Base-by-base conservation (phyloP, 2,797 vertebrate genomes). In the Champsocephalus esox region DNA sequence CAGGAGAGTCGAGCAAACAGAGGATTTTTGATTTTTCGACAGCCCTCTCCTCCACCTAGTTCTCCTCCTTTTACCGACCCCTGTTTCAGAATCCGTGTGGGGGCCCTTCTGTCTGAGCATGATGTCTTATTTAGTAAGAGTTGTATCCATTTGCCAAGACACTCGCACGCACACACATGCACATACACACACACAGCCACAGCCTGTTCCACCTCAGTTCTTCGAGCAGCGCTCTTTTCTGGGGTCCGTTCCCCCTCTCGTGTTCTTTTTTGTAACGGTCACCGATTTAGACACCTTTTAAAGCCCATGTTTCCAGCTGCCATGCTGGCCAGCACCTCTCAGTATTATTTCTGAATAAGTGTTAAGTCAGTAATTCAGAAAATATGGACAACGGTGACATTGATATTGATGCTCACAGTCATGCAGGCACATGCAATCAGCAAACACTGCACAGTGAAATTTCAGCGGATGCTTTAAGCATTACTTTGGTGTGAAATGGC, bases 41-140 rank as follows among this genome's bases (percentile, higher is more conserved):
- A 77, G 48, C 79, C 86, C 56, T 87, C 72, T 81, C 86, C 82
- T 78, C 79, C 85, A 65, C 77, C 75, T 84, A 83, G 46, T 78
- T 80, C 83, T 84, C 85, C 83, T 86, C 76, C 84, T 82, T 81
- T 63, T 75, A 70, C 77, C 64, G 43, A 73, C 86, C 92, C 87
- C 77, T 75, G 70, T 87, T 91, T 88, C 73, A 9, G 82, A 77
- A 86, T 82, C 79, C 38, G 59, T 81, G 73, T 91, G 91, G 92
- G 88, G 93, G 94, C 93, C 95, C 94, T 95, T 95, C 94, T 94
- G 94, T 95, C 93, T 94, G 87, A 90, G 89, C 87, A 92, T 83
- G 79, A 88, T 90, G 92, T 95, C 91, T 94, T 93, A 94, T 90
- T 75, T 86, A 89, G 82, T 84, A 68, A 89, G 81, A 90, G 83